Evolutionary conservation across 1,140 invertebrate species (phyloP), one percentile per base, ranked within the genome.

Genomic region (Anoplophora glabripennis): DNA sequence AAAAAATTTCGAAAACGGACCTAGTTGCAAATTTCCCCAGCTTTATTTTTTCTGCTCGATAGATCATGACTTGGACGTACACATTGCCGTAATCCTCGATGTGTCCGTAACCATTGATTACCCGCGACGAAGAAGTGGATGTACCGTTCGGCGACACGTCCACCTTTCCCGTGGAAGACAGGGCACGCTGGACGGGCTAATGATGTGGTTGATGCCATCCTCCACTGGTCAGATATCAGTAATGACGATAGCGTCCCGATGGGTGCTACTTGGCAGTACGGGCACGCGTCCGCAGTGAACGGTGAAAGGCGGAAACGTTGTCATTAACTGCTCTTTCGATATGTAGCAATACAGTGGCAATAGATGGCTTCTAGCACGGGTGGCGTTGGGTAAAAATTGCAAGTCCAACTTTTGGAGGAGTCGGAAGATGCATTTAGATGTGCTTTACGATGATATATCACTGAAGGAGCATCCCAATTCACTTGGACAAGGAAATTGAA

Each of bases 281-380:
- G 49, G 61, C 61, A 63, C 61, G 61, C 49, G 55, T 63, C 56
- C 36, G 51, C 61, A 63, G 17, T 59, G 53, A 49, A 58, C 55
- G 56, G 61, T 63, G 61, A 63, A 63, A 63, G 61, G 61, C 61
- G 61, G 61, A 63, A 63, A 57, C 58, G 46, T 52, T 54, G 38
- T 53, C 53, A 49, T 49, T 49, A 49, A 49, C 47, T 49, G 21
- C 47, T 34, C n/a, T 36, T 49, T 49, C 47, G 11, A n/a, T 40
- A 12, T 40, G 11, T 40, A n/a, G 38, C 11, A 12, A 40, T 40
- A n/a, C 14, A 4, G 38, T 40, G 11, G 8, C 38, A 15, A 40
- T 40, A 40, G 38, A 40, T 40, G 38, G 38, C 11, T 40, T 40
- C 21, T 28, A 28, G 21, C 21, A 28, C 21, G 21, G 21, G 21